Evolutionary conservation across 2,113 vertebrate species (phyloP).

Genomic region (Caranx ignobilis): DNA sequence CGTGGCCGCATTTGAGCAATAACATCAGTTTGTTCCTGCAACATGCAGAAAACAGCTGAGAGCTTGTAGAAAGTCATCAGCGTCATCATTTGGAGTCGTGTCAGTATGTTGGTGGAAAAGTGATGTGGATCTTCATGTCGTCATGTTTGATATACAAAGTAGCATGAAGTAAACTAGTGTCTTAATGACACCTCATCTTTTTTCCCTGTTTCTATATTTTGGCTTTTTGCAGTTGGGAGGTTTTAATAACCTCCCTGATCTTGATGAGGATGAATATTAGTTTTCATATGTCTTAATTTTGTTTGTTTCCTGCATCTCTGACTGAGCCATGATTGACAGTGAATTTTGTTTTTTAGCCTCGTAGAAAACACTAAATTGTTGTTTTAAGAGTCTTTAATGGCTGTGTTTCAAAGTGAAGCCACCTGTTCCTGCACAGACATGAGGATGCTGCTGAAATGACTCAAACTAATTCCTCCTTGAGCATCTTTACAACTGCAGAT

Average conservation of each 20-base stretch:
- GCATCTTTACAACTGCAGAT: too few species aligned
- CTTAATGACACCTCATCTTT: too few species aligned
- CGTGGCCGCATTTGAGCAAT: conserved; percentile 34
- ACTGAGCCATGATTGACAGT: too few species aligned
- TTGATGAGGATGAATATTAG: too few species aligned
- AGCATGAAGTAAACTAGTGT: background rate
- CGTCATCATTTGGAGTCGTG: conserved; percentile 56
- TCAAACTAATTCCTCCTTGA: too few species aligned
- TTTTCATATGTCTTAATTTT: too few species aligned
- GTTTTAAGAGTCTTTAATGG: background rate
- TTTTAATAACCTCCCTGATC: too few species aligned
- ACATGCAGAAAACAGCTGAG: conserved; percentile 16
- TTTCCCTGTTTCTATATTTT: background rate
- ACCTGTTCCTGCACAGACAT: too few species aligned
- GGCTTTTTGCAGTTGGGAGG: background rate
- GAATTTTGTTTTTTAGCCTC: too few species aligned
- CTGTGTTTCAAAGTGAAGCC: too few species aligned
- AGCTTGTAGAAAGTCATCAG: conserved; percentile 59
- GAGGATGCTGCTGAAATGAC: too few species aligned
- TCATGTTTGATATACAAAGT: background rate
- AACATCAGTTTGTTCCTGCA: conserved; percentile 33
- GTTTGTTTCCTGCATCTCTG: background rate
- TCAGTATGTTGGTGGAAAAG: background rate
- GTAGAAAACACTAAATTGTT: background rate
- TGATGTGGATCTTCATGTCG: background rate